phyloP scores from a whole-genome alignment of 2,888 invertebrate species.

The Choristoneura rosaceana region DNA sequence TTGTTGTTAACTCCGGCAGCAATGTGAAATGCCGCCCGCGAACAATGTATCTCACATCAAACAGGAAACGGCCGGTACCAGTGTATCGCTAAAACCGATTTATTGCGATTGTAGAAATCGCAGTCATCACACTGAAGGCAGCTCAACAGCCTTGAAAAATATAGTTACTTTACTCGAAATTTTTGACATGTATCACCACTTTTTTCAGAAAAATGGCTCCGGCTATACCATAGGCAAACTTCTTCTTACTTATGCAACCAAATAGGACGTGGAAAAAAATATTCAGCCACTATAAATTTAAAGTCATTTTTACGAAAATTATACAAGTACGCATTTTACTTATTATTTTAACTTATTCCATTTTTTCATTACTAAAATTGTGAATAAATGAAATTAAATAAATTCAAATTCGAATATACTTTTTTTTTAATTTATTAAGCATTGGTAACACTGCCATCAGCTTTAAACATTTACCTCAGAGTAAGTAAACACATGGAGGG shows the following conservation, averaged over 20 bases:
- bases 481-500: too few relatives aligned
- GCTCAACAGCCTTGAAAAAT: slow-evolving; percentile 46
- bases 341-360: background rate
- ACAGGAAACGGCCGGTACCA: slow-evolving; percentile 45
- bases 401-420: too few relatives aligned
- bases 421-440: too few relatives aligned
- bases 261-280: slow-evolving; percentile 14
- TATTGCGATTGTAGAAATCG: slow-evolving; percentile 75
- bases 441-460: too few relatives aligned
- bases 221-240: slow-evolving; percentile 56
- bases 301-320: background rate
- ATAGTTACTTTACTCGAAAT: slow-evolving; percentile 67
- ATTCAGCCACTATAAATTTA: slow-evolving; percentile 10
- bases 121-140: slow-evolving; percentile 74
- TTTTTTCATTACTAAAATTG: background rate
- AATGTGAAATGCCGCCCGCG: slow-evolving; percentile 43
- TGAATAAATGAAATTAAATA: too few relatives aligned
- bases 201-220: slow-evolving; percentile 64
- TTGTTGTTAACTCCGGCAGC: slow-evolving; percentile 56
- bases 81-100: slow-evolving; percentile 54
- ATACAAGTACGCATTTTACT: too few relatives aligned
- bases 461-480: too few relatives aligned
- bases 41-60: slow-evolving; percentile 49
- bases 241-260: slow-evolving; percentile 46
- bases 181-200: slow-evolving; percentile 82